Conservation (phyloP, 2,888 invertebrate genomes). For the Trimorus sp. region DNA sequence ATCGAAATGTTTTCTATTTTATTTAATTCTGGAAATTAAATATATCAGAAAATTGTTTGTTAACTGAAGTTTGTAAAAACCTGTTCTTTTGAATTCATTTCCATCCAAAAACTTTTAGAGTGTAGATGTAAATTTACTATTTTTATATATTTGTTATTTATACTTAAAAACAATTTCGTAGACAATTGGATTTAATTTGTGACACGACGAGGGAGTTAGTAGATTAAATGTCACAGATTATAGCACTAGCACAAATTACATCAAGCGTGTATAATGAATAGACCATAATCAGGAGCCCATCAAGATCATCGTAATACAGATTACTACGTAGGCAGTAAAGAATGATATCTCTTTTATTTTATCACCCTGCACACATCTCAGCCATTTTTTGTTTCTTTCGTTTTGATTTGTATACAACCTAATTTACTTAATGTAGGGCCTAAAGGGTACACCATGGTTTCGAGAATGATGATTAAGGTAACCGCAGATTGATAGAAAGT, state of each 20-base stretch:
- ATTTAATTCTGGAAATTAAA: no score
- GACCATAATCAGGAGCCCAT: slow-evolving; percentile 59
- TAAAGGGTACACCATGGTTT: slow-evolving; percentile 29
- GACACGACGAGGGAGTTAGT: slow-evolving; percentile 29
- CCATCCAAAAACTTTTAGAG: no score
- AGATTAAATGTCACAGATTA: slow-evolving; percentile 53
- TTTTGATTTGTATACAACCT: slow-evolving; percentile 51
- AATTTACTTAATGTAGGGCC: slow-evolving; percentile 50
- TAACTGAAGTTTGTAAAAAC: no score
- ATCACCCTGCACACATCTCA: slow-evolving; percentile 57
- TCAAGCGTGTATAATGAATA: slow-evolving; percentile 58
- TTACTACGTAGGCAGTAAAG: slow-evolving; percentile 56
- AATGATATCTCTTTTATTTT: slow-evolving; percentile 61
- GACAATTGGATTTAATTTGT: slow-evolving; percentile 41
- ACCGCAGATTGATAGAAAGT: slow-evolving; percentile 35
- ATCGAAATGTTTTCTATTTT: no score
- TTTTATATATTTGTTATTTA: no score
- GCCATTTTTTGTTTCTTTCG: slow-evolving; percentile 26
- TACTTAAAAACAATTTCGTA: slow-evolving; percentile 8
- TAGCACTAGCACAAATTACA: slow-evolving; percentile 48
- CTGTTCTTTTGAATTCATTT: no score
- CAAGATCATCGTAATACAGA: slow-evolving; percentile 57
- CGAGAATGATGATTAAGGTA: slow-evolving; percentile 41
- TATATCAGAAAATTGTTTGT: no score
- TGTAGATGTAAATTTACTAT: no score